Conservation (phyloP, 1,140 invertebrate genomes). For the Sitodiplosis mosellana region DNA sequence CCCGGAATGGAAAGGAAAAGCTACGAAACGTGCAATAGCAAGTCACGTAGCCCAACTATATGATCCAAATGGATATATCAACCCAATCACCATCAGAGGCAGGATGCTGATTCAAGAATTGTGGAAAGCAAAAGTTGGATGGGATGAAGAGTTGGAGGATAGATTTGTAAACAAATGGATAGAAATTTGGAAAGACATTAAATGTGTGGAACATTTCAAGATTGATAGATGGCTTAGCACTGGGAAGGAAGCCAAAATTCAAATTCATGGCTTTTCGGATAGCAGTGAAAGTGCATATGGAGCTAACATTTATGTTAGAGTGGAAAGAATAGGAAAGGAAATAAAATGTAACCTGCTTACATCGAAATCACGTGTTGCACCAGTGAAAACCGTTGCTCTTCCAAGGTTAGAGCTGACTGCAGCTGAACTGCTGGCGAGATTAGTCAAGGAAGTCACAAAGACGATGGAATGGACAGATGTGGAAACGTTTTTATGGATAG, state of each 20-base stretch:
- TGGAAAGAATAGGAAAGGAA: constrained; percentile 3
- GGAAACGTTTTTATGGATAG: constrained; percentile 12
- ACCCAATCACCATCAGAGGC: constrained; percentile 17
- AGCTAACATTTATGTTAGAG: constrained; percentile 12
- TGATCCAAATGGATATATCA: constrained; percentile 14
- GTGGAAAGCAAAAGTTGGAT: constrained; percentile 13
- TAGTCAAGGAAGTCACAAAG: constrained; percentile 7
- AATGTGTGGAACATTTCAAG: neutral
- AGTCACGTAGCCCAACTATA: constrained; percentile 13
- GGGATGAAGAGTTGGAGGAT: constrained; percentile 20
- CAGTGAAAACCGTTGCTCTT: constrained; percentile 17
- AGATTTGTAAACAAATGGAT: too few relatives aligned
- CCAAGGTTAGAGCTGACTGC: constrained; percentile 26
- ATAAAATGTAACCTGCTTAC: constrained; percentile 9
- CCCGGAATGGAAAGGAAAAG: too few relatives aligned
- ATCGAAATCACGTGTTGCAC: constrained; percentile 21
- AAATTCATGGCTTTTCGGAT: constrained; percentile 17
- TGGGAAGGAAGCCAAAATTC: neutral
- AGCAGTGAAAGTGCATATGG: constrained; percentile 13
- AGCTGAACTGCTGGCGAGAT: constrained; percentile 17
- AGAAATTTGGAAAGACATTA: constrained; percentile 1
- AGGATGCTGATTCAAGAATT: constrained; percentile 23
- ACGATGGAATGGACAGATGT: constrained; percentile 3
- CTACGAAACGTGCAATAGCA: too few relatives aligned
- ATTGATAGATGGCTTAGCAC: neutral